Percentiles rank a stretch among this genome's conserved stretches.
Conservation (phyloP, 1,140 invertebrate species). For the Listronotus oregonensis region DNA sequence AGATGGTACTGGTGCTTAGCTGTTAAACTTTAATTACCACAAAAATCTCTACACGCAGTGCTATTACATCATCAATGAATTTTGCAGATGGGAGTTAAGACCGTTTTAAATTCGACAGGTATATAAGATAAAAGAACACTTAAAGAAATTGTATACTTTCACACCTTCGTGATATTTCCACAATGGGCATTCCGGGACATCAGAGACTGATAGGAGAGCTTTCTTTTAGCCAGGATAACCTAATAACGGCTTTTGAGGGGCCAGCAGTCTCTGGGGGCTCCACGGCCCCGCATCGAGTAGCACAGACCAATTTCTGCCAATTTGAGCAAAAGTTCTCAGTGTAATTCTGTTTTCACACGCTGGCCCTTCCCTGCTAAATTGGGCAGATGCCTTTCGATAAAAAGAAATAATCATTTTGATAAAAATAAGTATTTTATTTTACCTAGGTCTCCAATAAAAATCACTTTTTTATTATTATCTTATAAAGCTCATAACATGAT, state of each 20-base stretch:
- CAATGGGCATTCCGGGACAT: constrained; percentile 23
- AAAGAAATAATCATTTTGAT: constrained; percentile 31
- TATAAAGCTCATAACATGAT: too few relatives aligned
- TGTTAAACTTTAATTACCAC: too few relatives aligned
- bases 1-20: too few relatives aligned
- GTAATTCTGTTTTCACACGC: constrained; percentile 65
- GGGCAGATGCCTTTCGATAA: constrained; percentile 21
- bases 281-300: constrained; percentile 51
- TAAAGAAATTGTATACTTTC: not conserved
- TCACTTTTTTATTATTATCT: too few relatives aligned
- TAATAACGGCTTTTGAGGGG: constrained; percentile 51
- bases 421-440: not conserved
- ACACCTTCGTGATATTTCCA: not conserved
- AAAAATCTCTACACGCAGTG: too few relatives aligned
- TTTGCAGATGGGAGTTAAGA: too few relatives aligned
- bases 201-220: constrained; percentile 18
- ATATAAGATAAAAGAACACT: not conserved
- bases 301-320: constrained; percentile 65
- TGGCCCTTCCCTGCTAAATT: constrained; percentile 37
- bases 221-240: constrained; percentile 46
- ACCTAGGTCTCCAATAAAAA: too few relatives aligned
- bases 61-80: too few relatives aligned
- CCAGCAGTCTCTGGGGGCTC: constrained; percentile 42
- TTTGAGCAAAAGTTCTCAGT: constrained; percentile 64
- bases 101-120: too few relatives aligned